Evolutionary conservation across 1,140 invertebrate genomes (phyloP).

Genomic region (Dufourea novaeangliae): DNA sequence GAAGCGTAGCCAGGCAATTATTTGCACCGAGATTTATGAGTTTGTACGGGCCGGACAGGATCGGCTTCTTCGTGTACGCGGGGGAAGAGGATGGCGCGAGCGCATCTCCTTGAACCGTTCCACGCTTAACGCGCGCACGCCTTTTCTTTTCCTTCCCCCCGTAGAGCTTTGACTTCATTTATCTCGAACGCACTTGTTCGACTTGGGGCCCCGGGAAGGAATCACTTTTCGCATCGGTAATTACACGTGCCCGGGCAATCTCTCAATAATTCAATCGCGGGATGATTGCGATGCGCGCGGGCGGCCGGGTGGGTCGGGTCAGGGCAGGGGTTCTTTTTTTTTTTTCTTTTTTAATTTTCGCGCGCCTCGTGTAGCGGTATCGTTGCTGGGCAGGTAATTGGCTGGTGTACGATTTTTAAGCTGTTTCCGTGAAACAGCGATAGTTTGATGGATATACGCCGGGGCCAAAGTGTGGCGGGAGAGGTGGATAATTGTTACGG

Average conservation of each 20-base stretch:
- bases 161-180: conserved; percentile 64
- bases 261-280: conserved; percentile 77
- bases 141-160: conserved; percentile 39
- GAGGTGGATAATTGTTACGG: neutral
- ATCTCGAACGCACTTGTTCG: conserved; percentile 65
- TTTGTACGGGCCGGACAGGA: conserved; percentile 72
- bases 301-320: neutral
- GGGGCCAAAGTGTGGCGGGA: neutral
- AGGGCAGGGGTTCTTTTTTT: neutral
- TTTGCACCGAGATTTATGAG: conserved; percentile 80
- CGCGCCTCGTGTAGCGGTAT: conserved; percentile 19
- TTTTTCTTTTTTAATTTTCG: conserved; percentile 4
- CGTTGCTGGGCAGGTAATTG: conserved; percentile 19
- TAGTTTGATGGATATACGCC: neutral
- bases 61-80: conserved; percentile 55
- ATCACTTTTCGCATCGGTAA: conserved; percentile 79
- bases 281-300: conserved; percentile 58
- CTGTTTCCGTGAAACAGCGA: conserved; percentile 24
- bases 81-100: neutral
- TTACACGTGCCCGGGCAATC: conserved; percentile 72
- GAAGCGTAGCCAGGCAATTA: conserved; percentile 75
- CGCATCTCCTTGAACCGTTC: too few relatives aligned
- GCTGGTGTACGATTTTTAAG: neutral
- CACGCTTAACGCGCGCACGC: conserved; percentile 45
- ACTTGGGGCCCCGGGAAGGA: conserved; percentile 67